A percentile compares a stretch with the other conserved stretches of the same genome.
These are phyloP conservation scores for Cephus rjabovi DNA, from an alignment of 2,888 invertebrate genomes.

Conservation along the genomic window DNA sequence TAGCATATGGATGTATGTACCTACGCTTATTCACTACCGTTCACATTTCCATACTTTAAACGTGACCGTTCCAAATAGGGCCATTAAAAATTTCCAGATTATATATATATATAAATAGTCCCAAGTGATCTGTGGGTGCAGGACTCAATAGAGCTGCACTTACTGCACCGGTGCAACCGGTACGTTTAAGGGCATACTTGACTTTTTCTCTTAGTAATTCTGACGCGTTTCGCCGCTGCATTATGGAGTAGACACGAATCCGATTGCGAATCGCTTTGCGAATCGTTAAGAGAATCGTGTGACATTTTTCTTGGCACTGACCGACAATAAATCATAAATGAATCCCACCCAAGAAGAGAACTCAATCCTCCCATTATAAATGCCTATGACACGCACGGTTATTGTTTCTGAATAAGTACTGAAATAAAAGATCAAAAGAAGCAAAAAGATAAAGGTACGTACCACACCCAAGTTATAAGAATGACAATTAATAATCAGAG, in stretches of 20 bases:
- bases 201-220: slow-evolving; percentile 22
- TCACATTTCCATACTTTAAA: neutral
- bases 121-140: slow-evolving; percentile 31
- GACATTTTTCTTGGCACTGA: neutral
- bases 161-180: neutral
- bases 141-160: slow-evolving; percentile 23
- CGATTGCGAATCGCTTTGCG: neutral
- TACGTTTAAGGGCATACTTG: slow-evolving; percentile 31
- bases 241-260: neutral
- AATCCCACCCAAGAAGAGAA: neutral
- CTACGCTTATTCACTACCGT: neutral
- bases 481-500: neutral
- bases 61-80: slow-evolving; percentile 5
- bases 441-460: neutral
- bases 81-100: slow-evolving; percentile 18
- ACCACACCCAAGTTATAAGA: neutral
- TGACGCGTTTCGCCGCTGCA: slow-evolving; percentile 18
- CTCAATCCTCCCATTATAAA: neutral
- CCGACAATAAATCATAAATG: neutral
- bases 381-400: neutral
- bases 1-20: neutral
- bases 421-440: neutral
- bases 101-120: slow-evolving; percentile 33
- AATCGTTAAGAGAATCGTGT: neutral
- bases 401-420: neutral